A percentile compares a stretch with the other conserved stretches of the same genome.
phyloP scores from a whole-genome alignment of 1,140 invertebrate species.

The Yoshiicerus persimilis region DNA sequence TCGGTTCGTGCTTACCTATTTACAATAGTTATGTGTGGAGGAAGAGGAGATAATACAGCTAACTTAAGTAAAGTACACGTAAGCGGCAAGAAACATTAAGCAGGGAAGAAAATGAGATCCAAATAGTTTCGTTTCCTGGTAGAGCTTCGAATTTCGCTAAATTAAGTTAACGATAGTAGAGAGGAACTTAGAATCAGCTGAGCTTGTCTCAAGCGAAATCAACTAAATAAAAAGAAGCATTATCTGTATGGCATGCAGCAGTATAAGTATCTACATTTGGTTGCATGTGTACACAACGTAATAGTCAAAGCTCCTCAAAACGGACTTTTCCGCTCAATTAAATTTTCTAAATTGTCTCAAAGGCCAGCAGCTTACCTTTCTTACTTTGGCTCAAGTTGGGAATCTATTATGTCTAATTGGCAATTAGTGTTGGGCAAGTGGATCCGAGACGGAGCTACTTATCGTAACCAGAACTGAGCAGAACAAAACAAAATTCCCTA shows the following conservation, averaged over 20 bases:
- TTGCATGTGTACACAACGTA: conserved; percentile 1
- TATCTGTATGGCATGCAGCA: neutral
- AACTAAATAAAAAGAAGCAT: conserved; percentile 5
- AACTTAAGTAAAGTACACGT: neutral
- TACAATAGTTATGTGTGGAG: neutral
- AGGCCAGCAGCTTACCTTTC: conserved; percentile 23
- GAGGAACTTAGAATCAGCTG: neutral
- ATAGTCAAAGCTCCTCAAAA: conserved; percentile 4
- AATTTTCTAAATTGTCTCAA: conserved; percentile 36
- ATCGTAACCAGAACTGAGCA: conserved; percentile 25
- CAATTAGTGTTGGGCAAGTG: conserved; percentile 44
- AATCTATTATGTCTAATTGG: conserved; percentile 46
- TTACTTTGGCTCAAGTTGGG: neutral
- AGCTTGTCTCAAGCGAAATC: neutral
- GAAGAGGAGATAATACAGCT: neutral
- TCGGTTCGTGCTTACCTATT: no score
- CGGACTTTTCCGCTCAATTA: conserved; percentile 45
- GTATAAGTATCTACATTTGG: neutral
- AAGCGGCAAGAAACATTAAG: neutral
- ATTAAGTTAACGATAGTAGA: neutral
- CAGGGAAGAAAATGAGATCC: neutral
- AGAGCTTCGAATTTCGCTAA: conserved; percentile 6
- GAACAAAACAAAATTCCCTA: neutral
- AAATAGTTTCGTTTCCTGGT: neutral
- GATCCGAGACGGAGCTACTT: conserved; percentile 28